Evolutionary conservation across 2,888 invertebrate genomes (phyloP), one percentile per base, ranked within the genome.

Genomic region (Idaea straminata): DNA sequence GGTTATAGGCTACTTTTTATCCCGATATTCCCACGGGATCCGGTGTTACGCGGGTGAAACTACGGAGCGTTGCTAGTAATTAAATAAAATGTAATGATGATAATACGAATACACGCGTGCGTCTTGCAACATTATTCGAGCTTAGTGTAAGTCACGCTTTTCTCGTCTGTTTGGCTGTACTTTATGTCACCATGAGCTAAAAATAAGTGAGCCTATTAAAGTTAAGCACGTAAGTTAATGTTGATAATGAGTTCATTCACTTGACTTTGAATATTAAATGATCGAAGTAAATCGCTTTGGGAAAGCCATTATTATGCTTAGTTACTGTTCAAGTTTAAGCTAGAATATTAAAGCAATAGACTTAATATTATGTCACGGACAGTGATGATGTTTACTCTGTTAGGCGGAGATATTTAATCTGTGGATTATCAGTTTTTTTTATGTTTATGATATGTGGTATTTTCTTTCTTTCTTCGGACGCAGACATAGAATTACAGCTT

Each of bases 221-320:
- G 68, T 70, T 68, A 69, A 67, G 61, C 65, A 67, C 63, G 67
- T 67, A 65, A 67, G 69, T 73, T 66, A 65, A 66, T 63, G 67
- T 69, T 64, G 69, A 66, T 76, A 75, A 80, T 79, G 76, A 72
- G 81, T 80, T 81, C 76, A 63, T 81, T 83, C 74, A 77, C 81
- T 65, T 71, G 47, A 66, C 61, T 62, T 69, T 72, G 66, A 72
- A 72, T 72, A 68, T 70, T n/a, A 57, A 64, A 69, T 68, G 47
- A 13, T 71, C 64, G 62, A 67, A 65, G 64, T 62, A 59, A 64
- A 38, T 34, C 47, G 7, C 10, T 47, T 47, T 10, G 47, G 13
- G 47, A 47, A 47, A 47, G 47, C 47, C 47, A 47, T 47, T 13
- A 47, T 47, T 47, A 47, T n/a, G n/a, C 47, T 13, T 10, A 47